phyloP scores from a whole-genome alignment of 2,888 invertebrate genomes.

The Trachelus troglodyta region DNA sequence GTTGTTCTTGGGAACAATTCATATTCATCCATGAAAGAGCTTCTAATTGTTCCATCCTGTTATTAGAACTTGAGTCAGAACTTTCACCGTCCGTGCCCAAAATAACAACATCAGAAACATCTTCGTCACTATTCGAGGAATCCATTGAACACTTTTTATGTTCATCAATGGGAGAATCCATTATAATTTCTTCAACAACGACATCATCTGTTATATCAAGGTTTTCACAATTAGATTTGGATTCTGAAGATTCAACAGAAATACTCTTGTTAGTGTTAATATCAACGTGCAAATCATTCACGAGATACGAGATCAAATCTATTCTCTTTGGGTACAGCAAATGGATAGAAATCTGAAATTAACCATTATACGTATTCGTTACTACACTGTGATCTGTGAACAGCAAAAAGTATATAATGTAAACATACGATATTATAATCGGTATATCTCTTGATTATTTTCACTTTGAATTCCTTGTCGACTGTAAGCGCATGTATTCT shows the following conservation, averaged over 20 bases:
- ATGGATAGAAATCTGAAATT: constrained; percentile 34
- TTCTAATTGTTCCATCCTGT: constrained; percentile 15
- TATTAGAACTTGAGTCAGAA: not conserved
- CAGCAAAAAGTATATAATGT: not conserved
- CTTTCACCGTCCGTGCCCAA: not conserved
- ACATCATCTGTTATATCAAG: constrained; percentile 15
- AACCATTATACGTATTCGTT: not conserved
- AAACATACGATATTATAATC: constrained; percentile 48
- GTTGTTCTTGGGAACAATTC: not conserved
- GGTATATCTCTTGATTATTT: constrained; percentile 57
- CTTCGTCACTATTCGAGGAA: constrained; percentile 23
- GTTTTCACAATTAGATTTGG: not conserved
- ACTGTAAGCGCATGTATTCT: constrained; percentile 72
- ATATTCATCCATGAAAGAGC: constrained; percentile 22
- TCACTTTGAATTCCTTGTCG: constrained; percentile 70
- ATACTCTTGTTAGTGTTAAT: constrained; percentile 2
- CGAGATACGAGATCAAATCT: constrained; percentile 30
- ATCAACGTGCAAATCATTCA: constrained; percentile 16
- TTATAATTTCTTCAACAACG: constrained; percentile 62
- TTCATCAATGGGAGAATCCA: too few relatives aligned
- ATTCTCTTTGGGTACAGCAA: constrained; percentile 22
- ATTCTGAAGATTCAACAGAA: not conserved
- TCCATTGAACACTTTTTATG: not conserved
- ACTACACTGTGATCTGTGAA: not conserved
- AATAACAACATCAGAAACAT: not conserved